Conservation (phyloP, 2,888 invertebrate species). For the Sphaeridia pumilis region DNA sequence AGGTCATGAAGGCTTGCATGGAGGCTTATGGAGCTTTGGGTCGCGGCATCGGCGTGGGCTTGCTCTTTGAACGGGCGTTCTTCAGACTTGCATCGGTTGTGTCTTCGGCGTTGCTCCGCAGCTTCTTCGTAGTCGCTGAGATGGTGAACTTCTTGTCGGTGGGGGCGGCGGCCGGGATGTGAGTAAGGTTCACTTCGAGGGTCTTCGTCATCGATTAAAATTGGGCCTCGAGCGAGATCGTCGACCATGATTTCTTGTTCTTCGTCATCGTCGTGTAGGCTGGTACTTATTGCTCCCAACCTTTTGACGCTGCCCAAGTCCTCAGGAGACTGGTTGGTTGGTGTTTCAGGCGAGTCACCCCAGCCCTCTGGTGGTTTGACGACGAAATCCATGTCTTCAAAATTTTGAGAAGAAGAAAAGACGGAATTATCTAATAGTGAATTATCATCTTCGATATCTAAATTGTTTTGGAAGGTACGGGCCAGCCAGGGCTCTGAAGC, state of each 20-base stretch:
- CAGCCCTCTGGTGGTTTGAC: constrained; percentile 81
- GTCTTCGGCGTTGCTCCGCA: constrained; percentile 14
- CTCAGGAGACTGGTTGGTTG: constrained; percentile 20
- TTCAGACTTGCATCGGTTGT: constrained; percentile 21
- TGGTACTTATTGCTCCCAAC: background rate
- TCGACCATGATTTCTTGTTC: background rate
- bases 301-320: background rate
- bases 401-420: constrained; percentile 11
- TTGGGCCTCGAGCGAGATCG: background rate
- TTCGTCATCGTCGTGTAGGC: constrained; percentile 3
- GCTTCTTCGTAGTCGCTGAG: constrained; percentile 1
- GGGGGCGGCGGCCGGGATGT: background rate
- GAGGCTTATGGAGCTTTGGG: constrained; percentile 29
- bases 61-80: constrained; percentile 17
- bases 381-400: constrained; percentile 38
- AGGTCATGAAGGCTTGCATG: constrained; percentile 30
- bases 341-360: constrained; percentile 63
- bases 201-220: background rate
- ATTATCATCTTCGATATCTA: constrained; percentile 15
- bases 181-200: background rate
- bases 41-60: constrained; percentile 25
- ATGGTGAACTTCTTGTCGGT: background rate
- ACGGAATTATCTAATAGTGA: constrained; percentile 13
- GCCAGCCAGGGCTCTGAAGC: constrained; percentile 2
- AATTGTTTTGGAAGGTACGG: constrained; percentile 6